These are phyloP conservation scores for Epirrita christyi DNA, from an alignment of 2,888 invertebrate species.

Conservation along the genomic window DNA sequence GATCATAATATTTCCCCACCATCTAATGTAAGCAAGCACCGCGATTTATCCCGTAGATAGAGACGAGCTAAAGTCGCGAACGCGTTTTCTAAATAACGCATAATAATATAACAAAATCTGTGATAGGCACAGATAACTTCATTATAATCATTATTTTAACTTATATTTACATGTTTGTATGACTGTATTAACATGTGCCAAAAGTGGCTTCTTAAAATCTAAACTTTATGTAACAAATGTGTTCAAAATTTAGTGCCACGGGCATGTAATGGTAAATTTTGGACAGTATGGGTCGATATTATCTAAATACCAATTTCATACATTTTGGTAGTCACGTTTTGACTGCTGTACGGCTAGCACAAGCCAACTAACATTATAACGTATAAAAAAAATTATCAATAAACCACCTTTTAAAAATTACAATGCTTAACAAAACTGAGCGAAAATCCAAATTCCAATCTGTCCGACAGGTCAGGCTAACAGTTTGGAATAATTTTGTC, in stretches of 20 bases:
- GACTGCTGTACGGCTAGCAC: too few species aligned
- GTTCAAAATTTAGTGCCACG: slow-evolving; percentile 68
- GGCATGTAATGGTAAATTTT: slow-evolving; percentile 43
- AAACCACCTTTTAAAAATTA: too few species aligned
- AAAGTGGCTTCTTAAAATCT: slow-evolving; percentile 61
- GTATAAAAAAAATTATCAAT: too few species aligned
- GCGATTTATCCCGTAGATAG: slow-evolving; percentile 19
- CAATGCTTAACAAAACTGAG: too few species aligned
- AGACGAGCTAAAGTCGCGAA: not conserved
- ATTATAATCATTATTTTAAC: slow-evolving; percentile 11
- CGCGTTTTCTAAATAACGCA: slow-evolving; percentile 15
- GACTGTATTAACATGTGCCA: slow-evolving; percentile 61
- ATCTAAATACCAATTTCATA: slow-evolving; percentile 38
- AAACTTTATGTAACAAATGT: slow-evolving; percentile 53
- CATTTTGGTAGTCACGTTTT: slow-evolving; percentile 42
- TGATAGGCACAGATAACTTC: slow-evolving; percentile 22
- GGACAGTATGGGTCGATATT: slow-evolving; percentile 48
- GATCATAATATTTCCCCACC: slow-evolving; percentile 51
- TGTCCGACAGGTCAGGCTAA: too few species aligned
- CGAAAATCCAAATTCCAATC: too few species aligned
- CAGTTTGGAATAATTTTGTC: too few species aligned
- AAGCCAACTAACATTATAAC: too few species aligned
- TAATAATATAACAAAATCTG: slow-evolving; percentile 17
- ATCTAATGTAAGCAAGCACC: slow-evolving; percentile 38
- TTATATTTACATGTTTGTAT: slow-evolving; percentile 22